phyloP scores from a whole-genome alignment of 2,888 invertebrate genomes.

The Polydrusus tereticollis region DNA sequence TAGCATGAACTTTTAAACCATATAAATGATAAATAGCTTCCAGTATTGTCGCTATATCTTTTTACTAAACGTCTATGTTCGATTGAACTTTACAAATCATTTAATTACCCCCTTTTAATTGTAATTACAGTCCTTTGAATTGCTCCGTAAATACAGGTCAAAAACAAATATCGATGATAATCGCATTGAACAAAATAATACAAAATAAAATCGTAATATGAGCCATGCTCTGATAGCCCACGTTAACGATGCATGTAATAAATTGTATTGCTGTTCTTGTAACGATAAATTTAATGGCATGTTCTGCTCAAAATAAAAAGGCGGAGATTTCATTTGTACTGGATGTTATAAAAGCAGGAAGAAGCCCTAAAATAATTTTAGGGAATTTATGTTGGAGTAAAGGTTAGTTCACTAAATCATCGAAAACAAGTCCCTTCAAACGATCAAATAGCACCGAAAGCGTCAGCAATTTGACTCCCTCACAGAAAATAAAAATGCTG shows the following conservation, averaged over 20 bases:
- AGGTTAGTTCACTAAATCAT: slow-evolving; percentile 6
- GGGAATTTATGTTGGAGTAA: slow-evolving; percentile 22
- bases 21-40: not conserved
- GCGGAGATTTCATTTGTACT: not conserved
- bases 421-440: too few species aligned
- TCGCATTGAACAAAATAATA: not conserved
- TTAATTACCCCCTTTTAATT: not conserved
- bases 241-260: not conserved
- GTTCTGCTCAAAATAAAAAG: not conserved
- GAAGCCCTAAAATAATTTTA: not conserved
- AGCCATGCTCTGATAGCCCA: not conserved
- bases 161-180: not conserved
- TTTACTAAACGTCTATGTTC: not conserved
- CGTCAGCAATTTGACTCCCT: too few species aligned
- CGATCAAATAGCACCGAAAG: too few species aligned
- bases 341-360: not conserved
- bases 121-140: not conserved
- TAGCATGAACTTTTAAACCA: too few species aligned
- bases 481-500: too few species aligned
- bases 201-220: not conserved
- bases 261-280: not conserved
- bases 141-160: not conserved
- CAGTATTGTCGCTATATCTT: not conserved
- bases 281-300: not conserved
- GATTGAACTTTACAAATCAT: not conserved